Evolutionary conservation across 2,888 invertebrate species (phyloP).

Genomic region (Siphonodentalium dalli): DNA sequence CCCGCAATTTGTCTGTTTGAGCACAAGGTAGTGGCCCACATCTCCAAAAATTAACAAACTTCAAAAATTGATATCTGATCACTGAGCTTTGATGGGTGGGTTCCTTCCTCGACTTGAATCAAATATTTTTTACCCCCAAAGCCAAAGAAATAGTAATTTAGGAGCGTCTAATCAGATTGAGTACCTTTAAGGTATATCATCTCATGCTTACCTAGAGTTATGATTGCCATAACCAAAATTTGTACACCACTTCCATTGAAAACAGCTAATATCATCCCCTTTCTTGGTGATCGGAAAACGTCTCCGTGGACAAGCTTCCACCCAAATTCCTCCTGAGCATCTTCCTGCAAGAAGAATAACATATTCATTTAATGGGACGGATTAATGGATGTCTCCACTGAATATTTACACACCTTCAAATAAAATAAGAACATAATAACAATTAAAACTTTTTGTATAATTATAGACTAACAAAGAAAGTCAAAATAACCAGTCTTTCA

Average conservation of each 20-base stretch:
- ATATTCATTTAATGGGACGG: background rate
- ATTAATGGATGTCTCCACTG: background rate
- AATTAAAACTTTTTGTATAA: background rate
- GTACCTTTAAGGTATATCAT: background rate
- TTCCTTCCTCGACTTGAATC: too few species aligned
- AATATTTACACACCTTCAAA: background rate
- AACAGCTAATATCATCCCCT: slow-evolving; percentile 95
- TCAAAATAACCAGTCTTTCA: too few species aligned
- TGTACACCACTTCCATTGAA: slow-evolving; percentile 96
- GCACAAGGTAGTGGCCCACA: too few species aligned
- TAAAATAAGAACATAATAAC: background rate
- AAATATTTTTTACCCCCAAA: too few species aligned
- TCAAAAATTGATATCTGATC: too few species aligned
- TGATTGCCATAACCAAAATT: slow-evolving; percentile 93
- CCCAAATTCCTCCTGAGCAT: slow-evolving; percentile 83
- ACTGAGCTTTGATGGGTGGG: too few species aligned
- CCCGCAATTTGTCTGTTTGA: too few species aligned
- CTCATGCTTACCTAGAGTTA: slow-evolving; percentile 78
- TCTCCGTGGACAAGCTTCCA: slow-evolving; percentile 75
- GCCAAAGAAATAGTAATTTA: too few species aligned
- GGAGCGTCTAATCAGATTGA: background rate
- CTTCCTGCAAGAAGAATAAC: slow-evolving; percentile 66
- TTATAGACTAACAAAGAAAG: too few species aligned
- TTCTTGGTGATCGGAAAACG: slow-evolving; percentile 75
- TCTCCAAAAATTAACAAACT: too few species aligned